phyloP scores from a whole-genome alignment of 2,797 vertebrate species.

The Cossypha heuglini region DNA sequence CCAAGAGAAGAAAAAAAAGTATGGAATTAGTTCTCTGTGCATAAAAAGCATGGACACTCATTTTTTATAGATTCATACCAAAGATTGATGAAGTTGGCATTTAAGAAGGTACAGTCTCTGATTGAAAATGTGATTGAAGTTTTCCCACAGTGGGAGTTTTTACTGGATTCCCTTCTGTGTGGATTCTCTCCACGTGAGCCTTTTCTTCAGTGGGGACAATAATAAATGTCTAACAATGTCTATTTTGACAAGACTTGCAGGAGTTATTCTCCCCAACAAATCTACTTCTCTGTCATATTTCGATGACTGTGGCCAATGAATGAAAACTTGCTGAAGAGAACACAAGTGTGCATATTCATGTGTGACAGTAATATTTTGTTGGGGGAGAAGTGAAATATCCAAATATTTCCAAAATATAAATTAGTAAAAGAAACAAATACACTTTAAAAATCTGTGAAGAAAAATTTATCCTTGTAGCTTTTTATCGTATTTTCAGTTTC shows the following conservation, averaged over 20 bases:
- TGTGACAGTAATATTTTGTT: neutral
- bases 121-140: conserved; percentile 42
- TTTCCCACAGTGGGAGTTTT: conserved; percentile 51
- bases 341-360: neutral
- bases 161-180: neutral
- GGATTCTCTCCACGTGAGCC: conserved; percentile 2
- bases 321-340: neutral
- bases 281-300: neutral
- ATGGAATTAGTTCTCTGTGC: neutral
- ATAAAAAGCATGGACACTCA: neutral
- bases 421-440: neutral
- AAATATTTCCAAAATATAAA: neutral
- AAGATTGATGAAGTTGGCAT: conserved; percentile 55
- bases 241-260: conserved; percentile 23
- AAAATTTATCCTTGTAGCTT: neutral
- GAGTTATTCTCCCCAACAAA: conserved; percentile 11
- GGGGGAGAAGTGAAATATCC: neutral
- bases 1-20: neutral
- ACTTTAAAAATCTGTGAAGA: neutral
- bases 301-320: neutral
- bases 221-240: neutral
- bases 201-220: neutral
- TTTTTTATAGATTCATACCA: conserved; percentile 32
- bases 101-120: conserved; percentile 4
- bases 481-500: neutral